phyloP scores from a whole-genome alignment of 2,113 vertebrate species.

The Phyllostomus discolor region DNA sequence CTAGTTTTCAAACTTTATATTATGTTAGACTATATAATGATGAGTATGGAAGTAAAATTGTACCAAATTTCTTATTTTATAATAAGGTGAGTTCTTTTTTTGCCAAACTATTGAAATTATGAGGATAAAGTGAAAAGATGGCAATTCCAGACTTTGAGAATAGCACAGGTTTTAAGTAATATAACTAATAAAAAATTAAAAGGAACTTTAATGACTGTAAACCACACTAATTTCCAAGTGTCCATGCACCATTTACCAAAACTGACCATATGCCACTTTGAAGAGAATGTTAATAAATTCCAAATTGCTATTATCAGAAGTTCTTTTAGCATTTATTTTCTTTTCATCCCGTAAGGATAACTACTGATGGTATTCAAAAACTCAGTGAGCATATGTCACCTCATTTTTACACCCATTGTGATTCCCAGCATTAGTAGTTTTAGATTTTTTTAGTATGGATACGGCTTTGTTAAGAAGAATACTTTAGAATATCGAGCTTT shows the following conservation, averaged over 20 bases:
- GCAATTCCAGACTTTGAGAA: constrained; percentile 27
- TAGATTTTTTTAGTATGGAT: background rate
- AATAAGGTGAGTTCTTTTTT: background rate
- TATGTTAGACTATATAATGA: background rate
- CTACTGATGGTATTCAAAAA: background rate
- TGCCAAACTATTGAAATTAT: background rate
- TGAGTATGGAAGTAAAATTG: background rate
- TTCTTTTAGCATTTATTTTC: background rate
- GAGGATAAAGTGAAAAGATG: background rate
- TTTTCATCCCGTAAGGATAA: background rate
- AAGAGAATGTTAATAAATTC: constrained; percentile 23
- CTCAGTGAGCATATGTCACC: background rate
- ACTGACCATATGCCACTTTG: background rate
- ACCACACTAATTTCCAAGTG: background rate
- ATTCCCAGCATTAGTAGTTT: background rate
- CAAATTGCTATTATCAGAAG: background rate
- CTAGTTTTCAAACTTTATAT: background rate
- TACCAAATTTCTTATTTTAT: background rate
- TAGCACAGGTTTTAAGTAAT: background rate
- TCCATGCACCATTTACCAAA: background rate
- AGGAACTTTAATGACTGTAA: background rate
- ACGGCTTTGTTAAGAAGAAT: background rate
- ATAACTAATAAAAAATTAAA: background rate
- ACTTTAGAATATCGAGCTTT: background rate
- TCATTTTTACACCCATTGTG: background rate